Evolutionary conservation across 2,888 invertebrate genomes (phyloP), one percentile per base, ranked within the genome.

Genomic region (Campoletis raptor): DNA sequence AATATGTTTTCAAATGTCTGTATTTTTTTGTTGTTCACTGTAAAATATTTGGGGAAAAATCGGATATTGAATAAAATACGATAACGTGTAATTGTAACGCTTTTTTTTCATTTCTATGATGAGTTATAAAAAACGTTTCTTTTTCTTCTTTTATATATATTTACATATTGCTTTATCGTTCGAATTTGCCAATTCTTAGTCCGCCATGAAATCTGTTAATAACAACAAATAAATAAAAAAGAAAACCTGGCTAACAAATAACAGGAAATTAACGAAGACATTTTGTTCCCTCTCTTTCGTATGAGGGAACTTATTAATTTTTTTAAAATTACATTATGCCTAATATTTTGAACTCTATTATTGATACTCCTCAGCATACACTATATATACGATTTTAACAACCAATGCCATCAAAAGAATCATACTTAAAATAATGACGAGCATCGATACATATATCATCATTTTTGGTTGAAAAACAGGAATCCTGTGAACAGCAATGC

Each of bases 101-200:
- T 30, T 45, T 21, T 48, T 78, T 69, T 83, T 73, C 36, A 15
- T 78, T 69, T 64, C n/a, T n/a, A n/a, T n/a, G n/a, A 78, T 83
- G 69, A 52, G 66, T 78, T 81, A 84, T 86, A 86, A 81, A 86
- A 88, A 87, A 85, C 70, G 81, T 85, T 45, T 83, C 52, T 83
- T 83, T 76, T 66, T 48, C 69, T 30, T 73, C 30, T 54, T 69
- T 30, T 84, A 66, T 89, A 21, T 84, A 66, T 89, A 89, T 89
- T 88, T 88, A 89, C 89, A 89, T 86, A 89, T 89, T 86, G 85
- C 85, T 85, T 57, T 77, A 80, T 74, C 83, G 70, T 84, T 80
- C 40, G 57, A 70, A 77, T 66, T 48, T 10, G 64, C 57, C 74
- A 64, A 83, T 66, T 80, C 64, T 74, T 64, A 69, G 52, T 81